Percentiles rank a stretch among this genome's conserved stretches.
These are phyloP conservation scores for Clarias platycephalus DNA, from an alignment of 2,797 vertebrate genomes.

Conservation along the genomic window DNA sequence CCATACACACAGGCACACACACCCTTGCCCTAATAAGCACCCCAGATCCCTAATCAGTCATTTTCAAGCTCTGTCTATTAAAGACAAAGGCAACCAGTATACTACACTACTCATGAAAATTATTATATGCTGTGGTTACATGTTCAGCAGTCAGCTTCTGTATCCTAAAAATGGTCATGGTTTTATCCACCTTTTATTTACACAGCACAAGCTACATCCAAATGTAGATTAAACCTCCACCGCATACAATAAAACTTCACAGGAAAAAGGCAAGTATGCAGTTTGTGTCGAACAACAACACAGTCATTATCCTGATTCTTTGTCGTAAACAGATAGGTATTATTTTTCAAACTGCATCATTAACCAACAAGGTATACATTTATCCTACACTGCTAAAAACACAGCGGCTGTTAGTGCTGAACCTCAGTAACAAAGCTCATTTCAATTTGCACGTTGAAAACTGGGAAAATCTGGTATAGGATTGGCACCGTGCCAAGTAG, in stretches of 20 bases:
- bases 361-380: neutral
- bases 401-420: constrained; percentile 28
- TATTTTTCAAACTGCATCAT: neutral
- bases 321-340: neutral
- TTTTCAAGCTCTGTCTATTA: constrained; percentile 5
- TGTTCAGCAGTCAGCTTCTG: neutral
- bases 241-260: neutral
- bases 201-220: neutral
- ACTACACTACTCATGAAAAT: neutral
- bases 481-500: constrained; percentile 56
- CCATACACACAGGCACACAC: neutral
- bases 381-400: constrained; percentile 25
- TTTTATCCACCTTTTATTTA: neutral
- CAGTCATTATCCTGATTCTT: constrained; percentile 14
- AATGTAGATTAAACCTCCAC: neutral
- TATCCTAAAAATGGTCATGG: neutral
- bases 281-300: neutral
- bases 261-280: neutral
- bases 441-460: constrained; percentile 55
- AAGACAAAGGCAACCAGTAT: constrained; percentile 15
- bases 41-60: neutral
- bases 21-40: neutral
- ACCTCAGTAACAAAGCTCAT: constrained; percentile 44
- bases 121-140: neutral
- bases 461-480: constrained; percentile 58